These are phyloP conservation scores for Leptobrachium leishanense DNA, from an alignment of 2,113 vertebrate genomes.

Conservation along the genomic window DNA sequence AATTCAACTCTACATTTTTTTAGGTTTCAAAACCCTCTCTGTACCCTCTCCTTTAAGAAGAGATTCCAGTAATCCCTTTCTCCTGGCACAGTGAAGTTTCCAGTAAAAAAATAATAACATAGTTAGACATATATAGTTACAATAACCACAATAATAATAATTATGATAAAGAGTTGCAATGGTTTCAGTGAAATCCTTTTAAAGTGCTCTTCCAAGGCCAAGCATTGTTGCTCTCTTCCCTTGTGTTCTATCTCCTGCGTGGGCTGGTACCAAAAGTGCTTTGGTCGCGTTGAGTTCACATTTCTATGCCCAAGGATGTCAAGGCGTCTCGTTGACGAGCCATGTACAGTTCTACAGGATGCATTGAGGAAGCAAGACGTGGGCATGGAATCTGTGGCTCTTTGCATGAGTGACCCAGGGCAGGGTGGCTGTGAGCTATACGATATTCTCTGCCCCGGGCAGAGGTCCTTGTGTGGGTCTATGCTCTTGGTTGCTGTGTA, in stretches of 20 bases:
- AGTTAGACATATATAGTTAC: constrained; percentile 6
- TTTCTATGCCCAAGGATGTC: constrained; percentile 44
- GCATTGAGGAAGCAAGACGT: constrained; percentile 44
- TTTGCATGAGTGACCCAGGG: constrained; percentile 54
- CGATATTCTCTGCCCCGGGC: constrained; percentile 88
- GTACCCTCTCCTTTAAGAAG: constrained; percentile 29
- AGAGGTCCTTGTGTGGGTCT: constrained; percentile 79
- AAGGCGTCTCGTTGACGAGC: constrained; percentile 51
- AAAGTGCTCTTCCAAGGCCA: constrained; percentile 56
- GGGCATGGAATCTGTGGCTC: constrained; percentile 42
- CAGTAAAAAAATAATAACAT: constrained; percentile 5
- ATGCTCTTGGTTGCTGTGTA: constrained; percentile 79
- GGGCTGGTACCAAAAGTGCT: constrained; percentile 72
- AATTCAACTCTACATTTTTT: background rate
- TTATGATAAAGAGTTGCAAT: constrained; percentile 13
- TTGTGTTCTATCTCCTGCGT: constrained; percentile 43
- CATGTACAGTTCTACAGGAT: constrained; percentile 47
- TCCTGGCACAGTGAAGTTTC: constrained; percentile 42
- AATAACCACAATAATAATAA: constrained; percentile 2
- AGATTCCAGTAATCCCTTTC: constrained; percentile 17
- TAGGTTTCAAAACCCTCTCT: background rate
- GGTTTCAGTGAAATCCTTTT: constrained; percentile 30
- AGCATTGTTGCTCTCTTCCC: constrained; percentile 20
- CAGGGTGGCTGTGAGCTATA: constrained; percentile 67
- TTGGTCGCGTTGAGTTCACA: constrained; percentile 73